A percentile compares a stretch with the other conserved stretches of the same genome.
These are phyloP conservation scores for Cheirogaleus major DNA, from an alignment of 2,797 vertebrate genomes.

Conservation along the genomic window DNA sequence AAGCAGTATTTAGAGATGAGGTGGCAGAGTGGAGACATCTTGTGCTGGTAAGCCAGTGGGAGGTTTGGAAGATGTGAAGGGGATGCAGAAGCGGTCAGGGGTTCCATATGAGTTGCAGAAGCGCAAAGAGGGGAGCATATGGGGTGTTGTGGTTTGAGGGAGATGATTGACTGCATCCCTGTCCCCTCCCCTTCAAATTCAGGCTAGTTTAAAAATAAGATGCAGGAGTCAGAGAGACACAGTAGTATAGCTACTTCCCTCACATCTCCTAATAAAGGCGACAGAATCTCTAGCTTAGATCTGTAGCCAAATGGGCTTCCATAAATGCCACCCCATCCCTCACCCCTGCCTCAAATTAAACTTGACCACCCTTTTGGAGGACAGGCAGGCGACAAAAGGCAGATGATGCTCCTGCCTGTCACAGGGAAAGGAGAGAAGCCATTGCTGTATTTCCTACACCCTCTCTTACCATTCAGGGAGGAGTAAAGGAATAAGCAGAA, in stretches of 20 bases:
- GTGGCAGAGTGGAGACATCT: neutral
- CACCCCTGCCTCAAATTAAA: neutral
- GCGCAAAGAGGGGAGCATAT: neutral
- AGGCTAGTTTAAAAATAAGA: constrained; percentile 25
- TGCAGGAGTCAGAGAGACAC: neutral
- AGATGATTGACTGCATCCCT: neutral
- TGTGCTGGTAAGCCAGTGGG: neutral
- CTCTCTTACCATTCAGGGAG: neutral
- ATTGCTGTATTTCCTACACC: neutral
- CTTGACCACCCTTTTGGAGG: neutral
- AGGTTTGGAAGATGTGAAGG: neutral
- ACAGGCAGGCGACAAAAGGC: neutral
- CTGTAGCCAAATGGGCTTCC: neutral
- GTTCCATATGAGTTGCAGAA: neutral
- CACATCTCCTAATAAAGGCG: neutral
- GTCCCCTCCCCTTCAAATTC: neutral
- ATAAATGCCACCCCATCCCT: neutral
- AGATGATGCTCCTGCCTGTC: neutral
- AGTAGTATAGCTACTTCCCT: neutral
- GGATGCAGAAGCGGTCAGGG: neutral
- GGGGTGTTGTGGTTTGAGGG: neutral
- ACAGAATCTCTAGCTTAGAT: neutral
- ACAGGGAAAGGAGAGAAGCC: neutral
- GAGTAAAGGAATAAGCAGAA: neutral
- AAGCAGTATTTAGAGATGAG: neutral